Evolutionary conservation across 2,113 vertebrate genomes (phyloP).

Genomic region (Gymnorhina tibicen): DNA sequence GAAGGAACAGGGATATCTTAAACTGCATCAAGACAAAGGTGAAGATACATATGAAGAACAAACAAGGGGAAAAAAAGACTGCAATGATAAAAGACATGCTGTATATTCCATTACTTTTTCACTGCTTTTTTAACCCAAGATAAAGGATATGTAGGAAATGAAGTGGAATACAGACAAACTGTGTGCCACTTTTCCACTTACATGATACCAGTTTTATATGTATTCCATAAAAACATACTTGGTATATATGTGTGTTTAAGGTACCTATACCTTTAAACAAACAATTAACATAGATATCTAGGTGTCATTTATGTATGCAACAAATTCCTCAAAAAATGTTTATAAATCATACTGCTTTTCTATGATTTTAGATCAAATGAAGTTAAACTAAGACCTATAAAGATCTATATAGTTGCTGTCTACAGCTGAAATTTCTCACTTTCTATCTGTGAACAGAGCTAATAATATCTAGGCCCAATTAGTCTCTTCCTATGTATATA

Average conservation of each 20-base stretch:
- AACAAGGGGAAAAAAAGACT: not conserved
- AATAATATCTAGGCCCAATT: not conserved
- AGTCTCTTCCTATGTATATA: not conserved
- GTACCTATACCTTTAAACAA: not conserved
- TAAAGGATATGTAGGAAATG: not conserved
- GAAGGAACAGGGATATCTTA: not conserved
- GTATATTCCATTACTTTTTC: not conserved
- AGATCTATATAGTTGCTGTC: not conserved
- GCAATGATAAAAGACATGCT: not conserved
- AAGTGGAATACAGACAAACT: not conserved
- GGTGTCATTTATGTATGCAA: not conserved
- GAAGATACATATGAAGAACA: not conserved
- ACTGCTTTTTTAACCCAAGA: not conserved
- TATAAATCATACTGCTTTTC: not conserved
- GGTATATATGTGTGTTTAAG: not conserved
- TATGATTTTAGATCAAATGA: not conserved
- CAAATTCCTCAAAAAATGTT: not conserved
- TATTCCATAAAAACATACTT: not conserved
- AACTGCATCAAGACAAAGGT: not conserved
- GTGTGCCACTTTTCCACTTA: not conserved
- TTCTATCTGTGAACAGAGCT: not conserved
- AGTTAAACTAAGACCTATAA: not conserved
- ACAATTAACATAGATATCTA: not conserved
- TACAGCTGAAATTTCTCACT: not conserved
- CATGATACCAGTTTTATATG: not conserved